A percentile compares a stretch with the other conserved stretches of the same genome.
phyloP scores from a whole-genome alignment of 2,888 invertebrate species.

The Leucania comma region DNA sequence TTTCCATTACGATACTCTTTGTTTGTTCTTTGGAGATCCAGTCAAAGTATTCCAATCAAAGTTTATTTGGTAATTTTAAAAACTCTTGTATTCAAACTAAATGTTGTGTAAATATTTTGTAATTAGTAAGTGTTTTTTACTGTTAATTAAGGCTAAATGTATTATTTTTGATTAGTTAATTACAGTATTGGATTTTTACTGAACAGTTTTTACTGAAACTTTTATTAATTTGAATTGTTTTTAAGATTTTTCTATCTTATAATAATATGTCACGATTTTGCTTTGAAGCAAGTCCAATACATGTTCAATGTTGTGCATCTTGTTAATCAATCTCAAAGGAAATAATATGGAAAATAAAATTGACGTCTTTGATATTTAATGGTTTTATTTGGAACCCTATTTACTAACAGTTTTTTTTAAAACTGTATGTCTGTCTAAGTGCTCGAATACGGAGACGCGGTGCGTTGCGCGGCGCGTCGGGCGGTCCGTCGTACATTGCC shows the following conservation, averaged over 20 bases:
- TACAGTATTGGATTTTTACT: not conserved
- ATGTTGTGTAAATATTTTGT: slow-evolving; percentile 17
- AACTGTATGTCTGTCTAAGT: too few relatives aligned
- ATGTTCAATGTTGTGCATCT: slow-evolving; percentile 36
- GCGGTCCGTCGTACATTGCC: too few relatives aligned
- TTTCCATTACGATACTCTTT: too few relatives aligned
- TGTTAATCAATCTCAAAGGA: slow-evolving; percentile 15
- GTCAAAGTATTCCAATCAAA: too few relatives aligned
- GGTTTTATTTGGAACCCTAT: slow-evolving; percentile 7
- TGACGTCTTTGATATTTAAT: not conserved
- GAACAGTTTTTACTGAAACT: slow-evolving; percentile 13
- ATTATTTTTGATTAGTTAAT: not conserved
- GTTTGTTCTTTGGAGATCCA: not conserved
- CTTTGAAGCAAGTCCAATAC: slow-evolving; percentile 16
- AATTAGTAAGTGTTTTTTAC: slow-evolving; percentile 11
- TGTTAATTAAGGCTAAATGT: not conserved
- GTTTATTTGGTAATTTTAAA: not conserved
- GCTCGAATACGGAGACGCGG: too few relatives aligned
- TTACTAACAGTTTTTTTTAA: too few relatives aligned
- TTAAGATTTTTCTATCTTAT: not conserved
- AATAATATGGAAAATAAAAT: slow-evolving; percentile 38
- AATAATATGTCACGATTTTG: slow-evolving; percentile 9
- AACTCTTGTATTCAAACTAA: slow-evolving; percentile 8
- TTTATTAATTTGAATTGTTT: not conserved
- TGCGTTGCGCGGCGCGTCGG: too few relatives aligned